These are phyloP conservation scores for Sphaerodactylus townsendi DNA, from an alignment of 2,113 vertebrate genomes.

Conservation along the genomic window DNA sequence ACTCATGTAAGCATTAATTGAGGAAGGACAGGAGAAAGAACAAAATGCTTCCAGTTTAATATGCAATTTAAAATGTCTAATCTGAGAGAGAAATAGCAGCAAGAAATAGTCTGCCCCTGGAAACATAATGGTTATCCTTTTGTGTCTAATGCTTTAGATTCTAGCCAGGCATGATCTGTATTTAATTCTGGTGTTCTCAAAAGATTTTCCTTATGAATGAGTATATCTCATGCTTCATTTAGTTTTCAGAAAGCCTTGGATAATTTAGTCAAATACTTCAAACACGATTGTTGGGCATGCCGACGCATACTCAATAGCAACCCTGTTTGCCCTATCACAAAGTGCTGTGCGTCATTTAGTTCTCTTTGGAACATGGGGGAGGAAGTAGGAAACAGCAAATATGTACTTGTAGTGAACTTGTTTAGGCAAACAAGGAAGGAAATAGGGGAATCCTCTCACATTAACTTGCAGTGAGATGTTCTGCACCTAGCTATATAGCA, in stretches of 20 bases:
- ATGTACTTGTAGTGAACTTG: not conserved
- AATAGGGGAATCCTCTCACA: not conserved
- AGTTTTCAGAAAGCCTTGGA: not conserved
- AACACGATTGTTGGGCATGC: not conserved
- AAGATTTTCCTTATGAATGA: conserved; percentile 1
- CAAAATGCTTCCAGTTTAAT: not conserved
- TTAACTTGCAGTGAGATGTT: not conserved
- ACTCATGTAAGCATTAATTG: not conserved
- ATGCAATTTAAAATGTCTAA: not conserved
- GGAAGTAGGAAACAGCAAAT: not conserved
- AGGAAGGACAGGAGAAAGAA: not conserved
- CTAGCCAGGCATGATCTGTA: not conserved
- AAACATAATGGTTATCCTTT: not conserved
- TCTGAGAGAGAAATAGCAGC: not conserved
- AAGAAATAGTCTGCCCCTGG: not conserved
- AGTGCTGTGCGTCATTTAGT: not conserved
- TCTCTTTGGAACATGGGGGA: not conserved
- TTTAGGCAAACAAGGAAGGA: not conserved
- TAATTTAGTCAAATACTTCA: not conserved
- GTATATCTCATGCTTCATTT: not conserved
- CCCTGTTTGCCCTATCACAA: not conserved
- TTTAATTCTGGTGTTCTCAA: not conserved
- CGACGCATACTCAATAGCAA: not conserved
- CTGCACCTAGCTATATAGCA: too few species aligned
- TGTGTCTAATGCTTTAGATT: not conserved